A percentile compares a stretch with the other conserved stretches of the same genome.
phyloP scores from a whole-genome alignment of 2,797 vertebrate genomes.

The Lithobates sylvaticus region DNA sequence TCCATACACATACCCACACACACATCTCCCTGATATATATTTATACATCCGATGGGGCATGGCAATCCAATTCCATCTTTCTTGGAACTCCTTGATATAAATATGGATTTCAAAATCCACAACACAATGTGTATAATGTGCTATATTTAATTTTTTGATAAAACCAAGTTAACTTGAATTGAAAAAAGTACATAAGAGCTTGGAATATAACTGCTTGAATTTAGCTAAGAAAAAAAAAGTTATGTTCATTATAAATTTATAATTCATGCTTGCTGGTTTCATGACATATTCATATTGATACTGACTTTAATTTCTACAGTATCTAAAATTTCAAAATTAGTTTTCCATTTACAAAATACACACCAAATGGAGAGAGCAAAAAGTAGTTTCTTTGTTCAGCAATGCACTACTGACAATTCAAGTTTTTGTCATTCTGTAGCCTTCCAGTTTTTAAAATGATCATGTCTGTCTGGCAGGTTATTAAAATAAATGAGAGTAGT shows the following conservation, averaged over 20 bases:
- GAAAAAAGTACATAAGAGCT: too few relatives aligned
- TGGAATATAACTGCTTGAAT: background rate
- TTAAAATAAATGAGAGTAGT: conserved; percentile 99
- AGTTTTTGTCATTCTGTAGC: conserved; percentile 91
- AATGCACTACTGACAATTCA: conserved; percentile 90
- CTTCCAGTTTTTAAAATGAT: conserved; percentile 93
- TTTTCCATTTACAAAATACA: conserved; percentile 80
- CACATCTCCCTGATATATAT: too few relatives aligned
- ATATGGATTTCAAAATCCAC: too few relatives aligned
- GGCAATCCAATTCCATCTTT: too few relatives aligned
- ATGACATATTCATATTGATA: conserved; percentile 68
- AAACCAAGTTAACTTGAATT: too few relatives aligned
- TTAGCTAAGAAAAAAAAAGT: background rate
- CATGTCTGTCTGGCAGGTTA: conserved; percentile 98
- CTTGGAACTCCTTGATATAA: too few relatives aligned
- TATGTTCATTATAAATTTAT: background rate
- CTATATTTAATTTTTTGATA: too few relatives aligned
- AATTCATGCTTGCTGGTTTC: conserved; percentile 53
- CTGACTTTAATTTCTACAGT: conserved; percentile 80
- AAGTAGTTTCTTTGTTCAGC: conserved; percentile 87
- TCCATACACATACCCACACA: too few relatives aligned
- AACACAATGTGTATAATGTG: too few relatives aligned
- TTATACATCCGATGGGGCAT: too few relatives aligned
- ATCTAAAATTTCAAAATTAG: conserved; percentile 87
- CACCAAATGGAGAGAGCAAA: conserved; percentile 76